Evolutionary conservation across 2,888 invertebrate genomes (phyloP).

Genomic region (Diogma glabrata): DNA sequence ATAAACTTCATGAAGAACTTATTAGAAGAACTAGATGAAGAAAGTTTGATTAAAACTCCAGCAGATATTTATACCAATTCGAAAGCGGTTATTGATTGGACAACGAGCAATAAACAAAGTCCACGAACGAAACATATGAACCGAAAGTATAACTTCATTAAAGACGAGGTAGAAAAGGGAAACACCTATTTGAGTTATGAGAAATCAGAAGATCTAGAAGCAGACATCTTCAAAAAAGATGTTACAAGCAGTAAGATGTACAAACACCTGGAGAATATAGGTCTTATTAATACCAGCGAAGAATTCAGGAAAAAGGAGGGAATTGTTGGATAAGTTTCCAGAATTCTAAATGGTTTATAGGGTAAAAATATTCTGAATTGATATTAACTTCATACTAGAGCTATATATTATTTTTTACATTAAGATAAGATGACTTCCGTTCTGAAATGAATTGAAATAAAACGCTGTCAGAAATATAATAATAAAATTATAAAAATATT

Average conservation of each 20-base stretch:
- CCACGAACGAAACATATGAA: background rate
- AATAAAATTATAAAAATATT: too few relatives aligned
- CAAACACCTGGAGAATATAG: too few relatives aligned
- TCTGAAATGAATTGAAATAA: too few relatives aligned
- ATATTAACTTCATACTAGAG: too few relatives aligned
- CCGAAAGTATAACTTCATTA: background rate
- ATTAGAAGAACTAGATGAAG: background rate
- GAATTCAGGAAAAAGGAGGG: background rate
- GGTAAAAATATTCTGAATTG: too few relatives aligned
- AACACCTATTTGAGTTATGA: too few relatives aligned
- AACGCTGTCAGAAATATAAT: too few relatives aligned
- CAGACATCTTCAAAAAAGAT: background rate
- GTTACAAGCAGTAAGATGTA: background rate
- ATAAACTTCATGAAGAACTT: background rate
- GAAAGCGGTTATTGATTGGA: background rate
- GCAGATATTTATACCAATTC: background rate
- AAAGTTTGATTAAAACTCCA: background rate
- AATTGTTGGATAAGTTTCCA: background rate
- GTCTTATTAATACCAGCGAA: background rate
- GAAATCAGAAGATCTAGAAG: too few relatives aligned
- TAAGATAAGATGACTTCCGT: too few relatives aligned
- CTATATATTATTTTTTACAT: too few relatives aligned
- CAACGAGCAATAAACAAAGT: background rate
- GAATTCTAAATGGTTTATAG: too few relatives aligned
- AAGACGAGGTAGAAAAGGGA: background rate